Evolutionary conservation across 1,140 invertebrate genomes (phyloP), one percentile per base, ranked within the genome.

Genomic region (Cotesia typhae): DNA sequence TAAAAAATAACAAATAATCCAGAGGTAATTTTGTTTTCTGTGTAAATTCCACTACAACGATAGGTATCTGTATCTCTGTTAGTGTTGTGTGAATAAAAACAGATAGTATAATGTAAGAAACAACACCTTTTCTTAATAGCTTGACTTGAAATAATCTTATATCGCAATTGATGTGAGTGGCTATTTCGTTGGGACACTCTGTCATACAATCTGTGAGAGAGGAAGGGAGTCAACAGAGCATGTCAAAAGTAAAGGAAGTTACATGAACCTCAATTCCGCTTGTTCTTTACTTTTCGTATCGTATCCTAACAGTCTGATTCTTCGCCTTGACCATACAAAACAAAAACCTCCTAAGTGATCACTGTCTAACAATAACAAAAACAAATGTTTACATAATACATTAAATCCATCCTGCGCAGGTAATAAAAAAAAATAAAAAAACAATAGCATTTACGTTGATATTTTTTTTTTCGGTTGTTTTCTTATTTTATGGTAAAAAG

Each of bases 211-310:
- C 80, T 84, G 81, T 84, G 83, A 80, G 83, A 84, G 83, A 84
- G 82, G 79, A 82, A 80, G 79, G 72, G 68, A 81, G 70, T 72
- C 80, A 84, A 75, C 82, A 74, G 83, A 79, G 82, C 83, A 83
- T 84, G 77, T 84, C 83, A 80, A 79, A 83, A 84, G 81, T 78
- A 84, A 84, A 83, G 83, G 83, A 84, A 83, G 82, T 81, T 82
- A 82, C 79, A 81, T 82, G 79, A 83, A 84, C 80, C 83, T 80
- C 79, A 84, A 82, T 84, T 84, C 83, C 83, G 83, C 82, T 80
- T 79, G 79, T 83, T 80, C 82, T 78, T 74, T 47, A 41, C 47
- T 38, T 80, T 83, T 84, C 80, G 80, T 82, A 80, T 83, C 78
- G 75, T 73, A 78, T 28, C 28, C 28, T 28, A 28, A 28, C 28